phyloP scores from a whole-genome alignment of 1,140 invertebrate species.

The Drosophila trapezifrons region DNA sequence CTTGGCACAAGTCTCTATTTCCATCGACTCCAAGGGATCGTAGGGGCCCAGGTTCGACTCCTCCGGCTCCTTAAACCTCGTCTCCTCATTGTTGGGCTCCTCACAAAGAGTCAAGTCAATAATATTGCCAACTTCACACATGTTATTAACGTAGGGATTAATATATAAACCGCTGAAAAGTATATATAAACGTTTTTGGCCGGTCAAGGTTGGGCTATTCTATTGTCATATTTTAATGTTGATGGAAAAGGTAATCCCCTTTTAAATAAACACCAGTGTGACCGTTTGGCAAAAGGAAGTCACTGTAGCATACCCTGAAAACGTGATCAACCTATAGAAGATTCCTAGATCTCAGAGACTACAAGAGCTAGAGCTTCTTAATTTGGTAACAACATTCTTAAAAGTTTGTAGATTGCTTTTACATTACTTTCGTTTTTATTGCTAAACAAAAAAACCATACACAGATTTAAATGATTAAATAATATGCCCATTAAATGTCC shows the following conservation, averaged over 20 bases:
- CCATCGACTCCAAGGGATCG: slow-evolving; percentile 73
- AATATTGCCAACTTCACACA: slow-evolving; percentile 54
- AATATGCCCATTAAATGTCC: slow-evolving; percentile 45
- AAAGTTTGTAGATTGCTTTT: slow-evolving; percentile 1
- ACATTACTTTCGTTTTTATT: slow-evolving; percentile 45
- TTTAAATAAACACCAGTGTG: too few species aligned
- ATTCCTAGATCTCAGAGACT: too few species aligned
- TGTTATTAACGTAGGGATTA: slow-evolving; percentile 7
- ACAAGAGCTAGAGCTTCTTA: too few species aligned
- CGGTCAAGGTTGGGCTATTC: too few species aligned
- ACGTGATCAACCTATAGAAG: too few species aligned
- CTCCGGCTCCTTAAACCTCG: slow-evolving; percentile 12
- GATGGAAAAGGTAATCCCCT: too few species aligned
- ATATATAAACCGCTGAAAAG: not conserved
- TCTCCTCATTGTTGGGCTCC: slow-evolving; percentile 40
- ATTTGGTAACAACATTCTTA: not conserved
- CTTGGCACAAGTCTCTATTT: slow-evolving; percentile 68
- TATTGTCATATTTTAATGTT: too few species aligned
- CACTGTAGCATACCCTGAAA: too few species aligned
- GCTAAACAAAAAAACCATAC: slow-evolving; percentile 40
- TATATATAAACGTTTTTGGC: too few species aligned
- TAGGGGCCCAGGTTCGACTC: slow-evolving; percentile 36
- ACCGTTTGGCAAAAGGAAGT: too few species aligned
- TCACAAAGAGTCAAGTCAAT: slow-evolving; percentile 57
- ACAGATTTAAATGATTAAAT: slow-evolving; percentile 32